Percentiles rank a stretch among this genome's conserved stretches.
Conservation (phyloP, 1,140 invertebrate species). For the Whitmania pigra region DNA sequence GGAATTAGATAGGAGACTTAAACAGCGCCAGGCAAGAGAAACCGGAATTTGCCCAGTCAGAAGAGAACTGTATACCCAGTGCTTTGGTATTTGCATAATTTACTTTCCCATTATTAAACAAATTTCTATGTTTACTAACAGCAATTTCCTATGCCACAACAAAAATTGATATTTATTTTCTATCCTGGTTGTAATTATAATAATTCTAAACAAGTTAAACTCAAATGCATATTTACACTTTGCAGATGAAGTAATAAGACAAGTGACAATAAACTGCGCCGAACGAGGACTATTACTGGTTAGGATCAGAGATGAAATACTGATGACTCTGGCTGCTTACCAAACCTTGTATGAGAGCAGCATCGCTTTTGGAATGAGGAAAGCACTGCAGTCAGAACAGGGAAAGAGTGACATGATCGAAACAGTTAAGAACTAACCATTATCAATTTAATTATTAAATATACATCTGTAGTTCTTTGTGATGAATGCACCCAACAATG, state of each 20-base stretch:
- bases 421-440: slow-evolving; percentile 31
- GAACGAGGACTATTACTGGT: slow-evolving; percentile 85
- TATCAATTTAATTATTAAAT: too few species aligned
- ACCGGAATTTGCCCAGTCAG: slow-evolving; percentile 94
- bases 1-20: slow-evolving; percentile 75
- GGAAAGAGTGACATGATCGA: slow-evolving; percentile 59
- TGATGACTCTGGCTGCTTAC: slow-evolving; percentile 89
- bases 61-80: slow-evolving; percentile 84
- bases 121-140: too few species aligned
- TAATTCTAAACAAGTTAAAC: neutral
- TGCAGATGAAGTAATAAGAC: slow-evolving; percentile 74
- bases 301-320: slow-evolving; percentile 81
- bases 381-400: slow-evolving; percentile 68
- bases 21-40: slow-evolving; percentile 80
- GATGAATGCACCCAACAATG: too few species aligned
- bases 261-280: slow-evolving; percentile 92
- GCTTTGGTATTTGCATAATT: slow-evolving; percentile 61
- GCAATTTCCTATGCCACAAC: too few species aligned
- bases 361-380: slow-evolving; percentile 91
- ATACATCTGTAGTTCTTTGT: too few species aligned
- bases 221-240: slow-evolving; percentile 8
- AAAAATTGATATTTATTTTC: too few species aligned
- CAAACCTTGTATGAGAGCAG: slow-evolving; percentile 89
- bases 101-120: too few species aligned
- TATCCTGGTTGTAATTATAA: too few species aligned